Evolutionary conservation across 2,113 vertebrate species (phyloP), one percentile per base, ranked within the genome.

Genomic region (Galbula dea): DNA sequence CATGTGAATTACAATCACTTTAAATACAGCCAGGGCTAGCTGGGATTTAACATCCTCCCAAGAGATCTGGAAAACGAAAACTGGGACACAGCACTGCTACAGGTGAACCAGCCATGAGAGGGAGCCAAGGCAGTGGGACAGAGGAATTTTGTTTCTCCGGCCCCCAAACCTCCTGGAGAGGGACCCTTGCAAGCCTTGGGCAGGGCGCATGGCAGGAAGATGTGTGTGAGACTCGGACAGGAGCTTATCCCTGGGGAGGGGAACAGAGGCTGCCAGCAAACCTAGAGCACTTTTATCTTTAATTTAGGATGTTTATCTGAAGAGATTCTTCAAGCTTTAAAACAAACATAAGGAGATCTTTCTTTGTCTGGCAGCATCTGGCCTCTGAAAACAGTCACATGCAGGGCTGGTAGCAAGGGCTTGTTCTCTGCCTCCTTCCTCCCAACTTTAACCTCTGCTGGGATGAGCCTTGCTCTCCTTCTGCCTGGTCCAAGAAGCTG

Each of bases 1-100:
- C 94, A 94, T 96, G 96, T 96, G 95, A 97, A 96, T 97, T 96
- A 96, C 96, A 97, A 94, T 96, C 94, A 96, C 83, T 97, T 97
- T 96, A 97, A 97, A 93, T 96, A 96, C 94, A 96, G 89, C 62
- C 88, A 79, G 86, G 83, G 80, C 93, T 94, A 89, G 86, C 94
- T 2, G 88, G 94, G 96, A 94, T 96, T 97, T 97, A 95, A 45
- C 86, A 39, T 96, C 74, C 66, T 96, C 96, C 96, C 83, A 69
- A 63, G 94, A 81, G 89, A 88, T 86, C 86, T 91, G 83, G 68
- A 54, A 83, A 94, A 86, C 17, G 68, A 86, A 96, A 97, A 97
- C n/a, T 95, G 91, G 89, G 93, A 54, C 88, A 86, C 32, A 65
- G 51, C 6, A 3, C 17, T 46, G 65, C 63, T 63, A 69, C 10